These are phyloP conservation scores for Drosophila saltans DNA, from an alignment of 1,140 invertebrate species.

Conservation along the genomic window DNA sequence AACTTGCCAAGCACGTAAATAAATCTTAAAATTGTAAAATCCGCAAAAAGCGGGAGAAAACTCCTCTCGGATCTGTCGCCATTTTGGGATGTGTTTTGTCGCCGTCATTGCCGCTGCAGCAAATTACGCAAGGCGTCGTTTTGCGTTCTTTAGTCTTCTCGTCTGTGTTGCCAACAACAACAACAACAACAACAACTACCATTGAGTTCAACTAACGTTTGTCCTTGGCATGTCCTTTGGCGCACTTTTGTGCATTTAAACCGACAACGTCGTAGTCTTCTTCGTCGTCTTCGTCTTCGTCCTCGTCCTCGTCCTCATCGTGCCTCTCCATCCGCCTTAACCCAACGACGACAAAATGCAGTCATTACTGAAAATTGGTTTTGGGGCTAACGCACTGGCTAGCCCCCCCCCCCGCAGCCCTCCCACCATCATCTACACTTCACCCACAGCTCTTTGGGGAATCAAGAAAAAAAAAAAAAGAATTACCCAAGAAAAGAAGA, in stretches of 20 bases:
- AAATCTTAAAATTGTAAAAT: conserved; percentile 82
- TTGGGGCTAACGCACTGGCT: conserved; percentile 81
- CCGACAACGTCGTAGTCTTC: conserved; percentile 15
- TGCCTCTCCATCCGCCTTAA: too few species aligned
- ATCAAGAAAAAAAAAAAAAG: neutral
- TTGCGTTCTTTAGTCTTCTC: neutral
- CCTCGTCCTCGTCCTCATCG: too few species aligned
- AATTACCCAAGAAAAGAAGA: conserved; percentile 1
- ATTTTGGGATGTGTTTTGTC: conserved; percentile 80
- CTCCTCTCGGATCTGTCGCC: conserved; percentile 63
- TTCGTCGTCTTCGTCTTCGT: too few species aligned
- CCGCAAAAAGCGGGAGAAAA: conserved; percentile 55
- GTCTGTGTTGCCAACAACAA: too few species aligned
- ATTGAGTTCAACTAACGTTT: conserved; percentile 76
- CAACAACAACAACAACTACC: too few species aligned
- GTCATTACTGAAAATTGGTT: conserved; percentile 82
- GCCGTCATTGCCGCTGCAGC: conserved; percentile 78
- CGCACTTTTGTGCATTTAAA: conserved; percentile 79
- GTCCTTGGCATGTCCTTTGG: conserved; percentile 81
- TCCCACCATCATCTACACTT: neutral
- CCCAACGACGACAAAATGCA: conserved; percentile 72
- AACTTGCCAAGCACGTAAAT: conserved; percentile 73
- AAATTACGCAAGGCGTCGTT: conserved; percentile 73
- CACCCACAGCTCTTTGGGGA: conserved; percentile 8
- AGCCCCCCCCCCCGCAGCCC: conserved; percentile 39